Percentiles rank a stretch among this genome's conserved stretches.
These are phyloP conservation scores for Diorhabda carinulata DNA, from an alignment of 1,140 invertebrate genomes.

Conservation along the genomic window DNA sequence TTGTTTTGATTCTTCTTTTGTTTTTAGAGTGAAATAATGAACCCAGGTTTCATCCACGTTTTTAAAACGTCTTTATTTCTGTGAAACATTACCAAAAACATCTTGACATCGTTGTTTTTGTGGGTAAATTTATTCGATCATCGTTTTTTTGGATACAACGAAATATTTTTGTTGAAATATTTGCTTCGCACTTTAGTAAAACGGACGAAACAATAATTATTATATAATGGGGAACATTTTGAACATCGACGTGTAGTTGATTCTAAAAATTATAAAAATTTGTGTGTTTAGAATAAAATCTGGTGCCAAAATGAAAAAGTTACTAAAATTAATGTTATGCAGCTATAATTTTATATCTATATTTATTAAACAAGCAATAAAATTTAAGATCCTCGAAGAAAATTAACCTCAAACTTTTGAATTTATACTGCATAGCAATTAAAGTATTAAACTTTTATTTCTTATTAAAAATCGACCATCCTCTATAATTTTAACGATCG, in stretches of 20 bases:
- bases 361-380: background rate
- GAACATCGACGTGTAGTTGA: constrained; percentile 39
- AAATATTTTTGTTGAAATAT: constrained; percentile 5
- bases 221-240: constrained; percentile 45
- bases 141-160: too few relatives aligned
- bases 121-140: too few relatives aligned
- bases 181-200: background rate
- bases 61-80: background rate
- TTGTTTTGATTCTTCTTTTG: too few relatives aligned
- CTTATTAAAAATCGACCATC: constrained; percentile 34
- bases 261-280: constrained; percentile 36
- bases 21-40: too few relatives aligned
- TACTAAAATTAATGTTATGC: constrained; percentile 37
- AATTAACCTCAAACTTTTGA: background rate
- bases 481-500: constrained; percentile 11
- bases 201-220: constrained; percentile 21
- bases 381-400: too few relatives aligned
- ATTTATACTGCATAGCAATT: constrained; percentile 31
- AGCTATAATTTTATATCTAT: constrained; percentile 25
- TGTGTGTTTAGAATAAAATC: constrained; percentile 37
- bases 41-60: background rate
- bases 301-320: constrained; percentile 44
- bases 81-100: background rate
- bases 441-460: constrained; percentile 32
- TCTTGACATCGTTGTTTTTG: too few relatives aligned